Base-by-base conservation (phyloP, 1,140 invertebrate genomes). In the Heliconius eleuchia region DNA sequence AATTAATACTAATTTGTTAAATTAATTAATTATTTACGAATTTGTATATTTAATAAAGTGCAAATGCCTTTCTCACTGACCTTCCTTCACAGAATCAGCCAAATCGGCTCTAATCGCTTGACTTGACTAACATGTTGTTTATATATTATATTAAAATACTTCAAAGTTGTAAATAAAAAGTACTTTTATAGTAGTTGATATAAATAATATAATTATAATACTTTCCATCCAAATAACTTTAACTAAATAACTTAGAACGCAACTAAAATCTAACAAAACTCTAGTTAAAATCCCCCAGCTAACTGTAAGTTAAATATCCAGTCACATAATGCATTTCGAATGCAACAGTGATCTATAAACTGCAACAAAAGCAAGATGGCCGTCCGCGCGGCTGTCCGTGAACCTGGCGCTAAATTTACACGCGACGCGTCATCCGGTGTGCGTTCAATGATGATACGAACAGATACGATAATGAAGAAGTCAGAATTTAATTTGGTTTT, bases 321-420 rank as follows among this genome's bases (percentile, higher is more conserved):
- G 3, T 66, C 23, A 16, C 27, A 30, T 66, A 52, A 27, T 74
- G 79, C 74, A 77, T 76, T 80, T 71, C 71, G 71, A 57, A 71
- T 77, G 74, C 79, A 76, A 76, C 46, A 72, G 37, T 74, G 39
- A 60, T 80, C 74, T 80, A 80, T 80, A 80, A 80, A 77, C 74
- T 80, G 74, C 79, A 80, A 80, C 79, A 80, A 80, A 80, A 80
- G 74, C 79, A 80, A 80, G 70, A 80, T 80, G 79, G 84, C 83
- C 83, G 84, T 83, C 83, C 86, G 70, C 81, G 83, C 83, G 86
- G 80, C 66, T 81, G 85, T 84, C 88, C 88, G 78, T 89, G 87
- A 89, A 90, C 87, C 88, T 88, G 86, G 76, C 82, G 87, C 88
- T 90, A 90, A 88, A 90, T 87, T 89, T 90, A 90, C 87, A 83